phyloP scores from a whole-genome alignment of 2,888 invertebrate species.

The Pediacus dermestoides region DNA sequence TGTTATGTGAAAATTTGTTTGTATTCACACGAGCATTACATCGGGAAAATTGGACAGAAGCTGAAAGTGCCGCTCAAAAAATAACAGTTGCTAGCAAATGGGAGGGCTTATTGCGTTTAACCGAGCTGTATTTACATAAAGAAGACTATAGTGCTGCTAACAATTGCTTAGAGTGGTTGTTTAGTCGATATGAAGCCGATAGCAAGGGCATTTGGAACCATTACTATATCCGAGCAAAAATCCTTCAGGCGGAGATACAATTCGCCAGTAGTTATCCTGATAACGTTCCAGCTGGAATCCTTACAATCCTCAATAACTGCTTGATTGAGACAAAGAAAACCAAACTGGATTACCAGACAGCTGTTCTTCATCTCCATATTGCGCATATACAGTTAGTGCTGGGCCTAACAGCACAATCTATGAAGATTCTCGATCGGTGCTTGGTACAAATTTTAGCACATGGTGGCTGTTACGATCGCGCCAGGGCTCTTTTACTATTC shows the following conservation, averaged over 20 bases:
- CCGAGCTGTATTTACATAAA: slow-evolving; percentile 57
- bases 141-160: slow-evolving; percentile 49
- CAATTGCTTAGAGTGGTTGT: slow-evolving; percentile 52
- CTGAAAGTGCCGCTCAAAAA: slow-evolving; percentile 65
- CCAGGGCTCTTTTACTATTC: slow-evolving; percentile 70
- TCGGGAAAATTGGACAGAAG: slow-evolving; percentile 65
- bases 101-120: slow-evolving; percentile 60
- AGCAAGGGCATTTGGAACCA: slow-evolving; percentile 55
- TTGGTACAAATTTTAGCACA: slow-evolving; percentile 67
- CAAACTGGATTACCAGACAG: slow-evolving; percentile 73
- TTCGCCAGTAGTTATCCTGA: slow-evolving; percentile 53
- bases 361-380: slow-evolving; percentile 72
- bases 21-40: slow-evolving; percentile 44
- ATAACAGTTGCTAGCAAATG: slow-evolving; percentile 64
- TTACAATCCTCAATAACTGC: slow-evolving; percentile 64
- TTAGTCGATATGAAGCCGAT: slow-evolving; percentile 55
- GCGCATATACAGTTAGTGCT: slow-evolving; percentile 74
- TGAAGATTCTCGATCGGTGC: slow-evolving; percentile 59
- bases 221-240: slow-evolving; percentile 63
- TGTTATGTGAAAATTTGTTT: slow-evolving; percentile 61
- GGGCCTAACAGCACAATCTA: slow-evolving; percentile 73
- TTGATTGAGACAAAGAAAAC: slow-evolving; percentile 71
- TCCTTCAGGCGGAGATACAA: slow-evolving; percentile 66
- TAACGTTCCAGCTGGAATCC: slow-evolving; percentile 55
- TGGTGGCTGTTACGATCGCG: slow-evolving; percentile 78